Evolutionary conservation across 2,888 invertebrate species (phyloP).

Genomic region (Euclidia mi): DNA sequence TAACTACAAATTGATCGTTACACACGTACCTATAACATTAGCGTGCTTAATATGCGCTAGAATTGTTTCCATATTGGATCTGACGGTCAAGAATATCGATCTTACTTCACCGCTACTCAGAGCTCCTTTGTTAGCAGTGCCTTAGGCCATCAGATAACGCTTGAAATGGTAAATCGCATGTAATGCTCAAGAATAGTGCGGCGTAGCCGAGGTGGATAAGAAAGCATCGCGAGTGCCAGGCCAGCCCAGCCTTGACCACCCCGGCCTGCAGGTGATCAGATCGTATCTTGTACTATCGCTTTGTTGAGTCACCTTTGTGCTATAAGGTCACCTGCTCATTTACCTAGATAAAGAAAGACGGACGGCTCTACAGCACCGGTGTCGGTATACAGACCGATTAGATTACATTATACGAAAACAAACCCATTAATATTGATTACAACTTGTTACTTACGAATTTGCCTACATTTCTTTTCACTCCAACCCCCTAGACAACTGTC

Average conservation of each 20-base stretch:
- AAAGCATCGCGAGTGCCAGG: slow-evolving; percentile 61
- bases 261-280: slow-evolving; percentile 71
- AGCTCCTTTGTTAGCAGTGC: slow-evolving; percentile 76
- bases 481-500: slow-evolving; percentile 16
- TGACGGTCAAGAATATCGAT: slow-evolving; percentile 74
- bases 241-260: slow-evolving; percentile 76
- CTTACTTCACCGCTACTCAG: slow-evolving; percentile 72
- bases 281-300: slow-evolving; percentile 69
- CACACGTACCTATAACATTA: slow-evolving; percentile 4
- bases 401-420: slow-evolving; percentile 48
- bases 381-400: slow-evolving; percentile 40
- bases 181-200: slow-evolving; percentile 79
- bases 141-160: slow-evolving; percentile 84
- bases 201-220: slow-evolving; percentile 65
- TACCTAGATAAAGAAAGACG: slow-evolving; percentile 61
- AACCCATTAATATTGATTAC: slow-evolving; percentile 51
- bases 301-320: slow-evolving; percentile 59
- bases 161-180: slow-evolving; percentile 83
- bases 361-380: slow-evolving; percentile 35
- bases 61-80: slow-evolving; percentile 52
- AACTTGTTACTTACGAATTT: slow-evolving; percentile 25
- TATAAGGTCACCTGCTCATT: slow-evolving; percentile 60
- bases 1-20: slow-evolving; percentile 4
- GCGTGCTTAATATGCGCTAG: slow-evolving; percentile 33
- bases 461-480: slow-evolving; percentile 27